Base-by-base conservation (phyloP, 2,113 vertebrate genomes). In the Halcyon senegalensis region DNA sequence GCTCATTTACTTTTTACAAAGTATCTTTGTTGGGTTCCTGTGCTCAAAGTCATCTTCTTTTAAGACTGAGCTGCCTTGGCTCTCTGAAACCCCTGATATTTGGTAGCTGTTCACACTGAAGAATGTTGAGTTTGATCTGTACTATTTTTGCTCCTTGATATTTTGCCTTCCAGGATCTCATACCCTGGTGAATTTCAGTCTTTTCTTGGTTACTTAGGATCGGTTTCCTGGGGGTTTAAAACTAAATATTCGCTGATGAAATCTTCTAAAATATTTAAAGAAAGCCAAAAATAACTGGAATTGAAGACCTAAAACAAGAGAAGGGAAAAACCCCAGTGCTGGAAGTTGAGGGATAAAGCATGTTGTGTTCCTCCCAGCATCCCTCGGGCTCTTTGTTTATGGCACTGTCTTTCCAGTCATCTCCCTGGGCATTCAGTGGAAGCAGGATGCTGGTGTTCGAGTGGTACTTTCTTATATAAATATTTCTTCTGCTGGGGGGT, bases 181-280 rank as follows among this genome's bases (percentile, higher is more conserved):
- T 23, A 82, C 5, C 44, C 2, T 4, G 44, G 33, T 35, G 39
- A 87, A 25, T 70, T 91, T 90, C 63, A 69, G 44, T 69, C 28
- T 59, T 94, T 94, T 82, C 37, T 95, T 85, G 50, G 53, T 93
- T 94, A 78, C 73, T 90, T 77, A 67, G 72, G 75, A 79, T 63
- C 53, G 41, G 24, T 90, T 96, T 96, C 77, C 43, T 35, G 11
- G 19, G 53, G 64, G 15, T 58, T 94, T 90, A 39, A 84, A 91
- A 70, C 53, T 51, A 91, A 97, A 84, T 76, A 93, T 68, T 83
- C 9, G 2, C 33, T 60, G 35, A 87, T 85, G n/a, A 64, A 95
- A 66, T 60, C 75, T 24, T 72, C 59, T 85, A 83, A 96, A 96
- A 93, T 91, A 91, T 84, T 94, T 89, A 94, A 90, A 30, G 1